Evolutionary conservation across 2,888 invertebrate genomes (phyloP).

Genomic region (Cryptocephalus primarius): DNA sequence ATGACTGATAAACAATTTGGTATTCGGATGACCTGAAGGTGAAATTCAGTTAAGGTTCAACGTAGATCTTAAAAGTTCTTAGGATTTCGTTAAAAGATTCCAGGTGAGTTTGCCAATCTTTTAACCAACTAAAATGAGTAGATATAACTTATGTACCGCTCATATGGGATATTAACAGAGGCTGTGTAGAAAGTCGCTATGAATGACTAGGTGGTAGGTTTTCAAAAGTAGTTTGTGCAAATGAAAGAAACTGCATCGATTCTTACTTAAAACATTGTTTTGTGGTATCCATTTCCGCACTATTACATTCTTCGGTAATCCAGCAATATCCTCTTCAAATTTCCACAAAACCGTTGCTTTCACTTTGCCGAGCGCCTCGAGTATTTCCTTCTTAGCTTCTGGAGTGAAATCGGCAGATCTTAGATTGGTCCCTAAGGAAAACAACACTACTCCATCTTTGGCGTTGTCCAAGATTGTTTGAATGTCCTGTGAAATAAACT

Average conservation of each 20-base stretch:
- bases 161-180: too few relatives aligned
- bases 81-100: too few relatives aligned
- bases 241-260: too few relatives aligned
- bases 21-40: constrained; percentile 13
- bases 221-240: too few relatives aligned
- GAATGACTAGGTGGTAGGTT: too few relatives aligned
- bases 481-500: constrained; percentile 19
- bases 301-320: constrained; percentile 31
- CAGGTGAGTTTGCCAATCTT: too few relatives aligned
- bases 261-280: constrained; percentile 31
- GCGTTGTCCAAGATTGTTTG: constrained; percentile 27
- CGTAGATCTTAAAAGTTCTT: too few relatives aligned
- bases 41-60: too few relatives aligned
- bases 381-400: constrained; percentile 18
- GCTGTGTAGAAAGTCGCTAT: too few relatives aligned
- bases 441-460: constrained; percentile 30
- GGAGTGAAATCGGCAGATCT: constrained; percentile 23
- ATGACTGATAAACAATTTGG: constrained; percentile 16
- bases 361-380: constrained; percentile 29
- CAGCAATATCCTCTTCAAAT: constrained; percentile 26
- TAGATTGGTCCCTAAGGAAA: constrained; percentile 32
- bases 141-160: too few relatives aligned
- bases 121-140: too few relatives aligned
- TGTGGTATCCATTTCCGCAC: constrained; percentile 35
- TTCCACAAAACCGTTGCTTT: constrained; percentile 35